Evolutionary conservation across 2,888 invertebrate genomes (phyloP).

Genomic region (Hypselothyrea guttata): DNA sequence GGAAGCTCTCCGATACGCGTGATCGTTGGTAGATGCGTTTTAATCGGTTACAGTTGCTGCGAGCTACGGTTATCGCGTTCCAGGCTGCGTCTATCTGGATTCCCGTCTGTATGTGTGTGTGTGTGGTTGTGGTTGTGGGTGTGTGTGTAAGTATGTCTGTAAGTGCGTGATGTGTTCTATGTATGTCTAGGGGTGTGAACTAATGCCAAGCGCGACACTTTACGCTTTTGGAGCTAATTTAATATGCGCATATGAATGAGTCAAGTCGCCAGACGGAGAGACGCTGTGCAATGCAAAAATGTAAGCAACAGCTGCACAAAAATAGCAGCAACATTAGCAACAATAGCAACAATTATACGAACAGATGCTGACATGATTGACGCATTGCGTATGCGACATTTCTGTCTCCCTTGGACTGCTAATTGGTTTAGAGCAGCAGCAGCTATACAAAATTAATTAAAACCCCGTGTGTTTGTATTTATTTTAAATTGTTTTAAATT

Average conservation of each 20-base stretch:
- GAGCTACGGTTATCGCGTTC: too few species aligned
- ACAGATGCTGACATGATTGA: constrained; percentile 7
- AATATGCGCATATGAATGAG: constrained; percentile 79
- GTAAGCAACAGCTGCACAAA: constrained; percentile 9
- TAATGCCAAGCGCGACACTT: constrained; percentile 53
- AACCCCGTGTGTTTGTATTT: constrained; percentile 5
- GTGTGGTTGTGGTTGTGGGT: too few species aligned
- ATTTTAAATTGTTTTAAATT: too few species aligned
- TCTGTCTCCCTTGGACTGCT: constrained; percentile 19
- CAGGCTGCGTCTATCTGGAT: too few species aligned
- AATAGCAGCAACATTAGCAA: constrained; percentile 20
- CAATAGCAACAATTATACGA: constrained; percentile 10
- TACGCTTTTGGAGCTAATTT: constrained; percentile 59
- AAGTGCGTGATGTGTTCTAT: constrained; percentile 5
- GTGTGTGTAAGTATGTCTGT: too few species aligned
- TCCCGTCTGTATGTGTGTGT: constrained; percentile 3
- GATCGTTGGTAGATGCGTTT: too few species aligned
- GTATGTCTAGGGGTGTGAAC: constrained; percentile 40
- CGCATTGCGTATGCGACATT: constrained; percentile 53
- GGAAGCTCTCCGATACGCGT: too few species aligned
- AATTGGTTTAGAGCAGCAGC: constrained; percentile 30
- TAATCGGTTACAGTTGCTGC: too few species aligned
- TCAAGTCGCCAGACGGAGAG: constrained; percentile 31
- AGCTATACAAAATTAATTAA: constrained; percentile 22
- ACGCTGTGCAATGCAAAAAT: constrained; percentile 34